These are phyloP conservation scores for Cnemophilus loriae DNA, from an alignment of 2,113 vertebrate genomes.

Conservation along the genomic window DNA sequence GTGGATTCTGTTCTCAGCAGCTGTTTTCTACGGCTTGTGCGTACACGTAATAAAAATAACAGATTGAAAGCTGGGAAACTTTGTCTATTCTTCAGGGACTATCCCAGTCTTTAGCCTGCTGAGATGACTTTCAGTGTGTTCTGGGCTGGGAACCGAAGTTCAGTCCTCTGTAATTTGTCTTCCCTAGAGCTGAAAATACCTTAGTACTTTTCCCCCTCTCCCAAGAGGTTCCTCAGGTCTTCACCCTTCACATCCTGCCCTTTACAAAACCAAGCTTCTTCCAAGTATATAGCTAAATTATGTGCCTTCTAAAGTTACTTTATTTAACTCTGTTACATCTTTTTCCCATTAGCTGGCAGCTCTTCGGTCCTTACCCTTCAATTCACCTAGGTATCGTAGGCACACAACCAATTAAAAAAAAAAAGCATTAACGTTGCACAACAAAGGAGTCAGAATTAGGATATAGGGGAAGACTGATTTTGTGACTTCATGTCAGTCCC, in stretches of 20 bases:
- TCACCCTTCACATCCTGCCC: not conserved
- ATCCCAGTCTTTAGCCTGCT: not conserved
- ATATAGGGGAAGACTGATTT: not conserved
- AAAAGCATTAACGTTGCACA: not conserved
- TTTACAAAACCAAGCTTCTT: not conserved
- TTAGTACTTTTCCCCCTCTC: not conserved
- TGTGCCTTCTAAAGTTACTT: not conserved
- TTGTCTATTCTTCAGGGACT: not conserved
- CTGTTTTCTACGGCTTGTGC: not conserved
- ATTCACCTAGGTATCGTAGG: not conserved
- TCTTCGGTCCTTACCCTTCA: not conserved
- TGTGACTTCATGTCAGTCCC: not conserved
- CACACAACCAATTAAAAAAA: not conserved
- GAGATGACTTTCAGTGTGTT: not conserved
- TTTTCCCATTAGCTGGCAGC: not conserved
- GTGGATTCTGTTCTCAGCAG: not conserved
- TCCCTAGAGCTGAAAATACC: not conserved
- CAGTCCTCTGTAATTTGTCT: not conserved
- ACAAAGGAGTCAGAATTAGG: not conserved
- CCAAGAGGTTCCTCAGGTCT: not conserved
- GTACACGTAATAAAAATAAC: not conserved
- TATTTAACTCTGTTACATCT: not conserved
- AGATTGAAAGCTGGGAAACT: not conserved
- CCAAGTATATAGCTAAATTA: not conserved
- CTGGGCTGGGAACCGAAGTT: not conserved